Evolutionary conservation across 2,888 invertebrate genomes (phyloP).

Genomic region (Ochropleura plecta): DNA sequence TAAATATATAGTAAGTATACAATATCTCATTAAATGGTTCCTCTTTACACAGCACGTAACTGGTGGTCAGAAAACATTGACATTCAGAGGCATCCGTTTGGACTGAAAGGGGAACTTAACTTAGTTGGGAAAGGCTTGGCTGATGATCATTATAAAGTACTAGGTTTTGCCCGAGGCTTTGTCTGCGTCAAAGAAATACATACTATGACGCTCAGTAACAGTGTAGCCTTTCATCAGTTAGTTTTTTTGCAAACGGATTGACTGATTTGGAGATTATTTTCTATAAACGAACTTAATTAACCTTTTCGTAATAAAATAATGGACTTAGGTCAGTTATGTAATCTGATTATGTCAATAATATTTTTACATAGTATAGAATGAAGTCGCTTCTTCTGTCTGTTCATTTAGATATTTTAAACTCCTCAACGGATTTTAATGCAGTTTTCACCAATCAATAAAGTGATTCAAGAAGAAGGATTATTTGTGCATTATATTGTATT

Average conservation of each 20-base stretch:
- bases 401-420: too few species aligned
- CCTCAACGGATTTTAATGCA: too few species aligned
- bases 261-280: not conserved
- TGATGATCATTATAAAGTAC: not conserved
- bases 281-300: not conserved
- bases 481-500: too few species aligned
- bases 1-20: slow-evolving; percentile 18
- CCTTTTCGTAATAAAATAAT: not conserved
- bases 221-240: not conserved
- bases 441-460: too few species aligned
- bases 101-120: not conserved
- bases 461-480: too few species aligned
- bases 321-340: not conserved
- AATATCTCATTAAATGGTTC: not conserved
- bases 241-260: not conserved
- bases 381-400: too few species aligned
- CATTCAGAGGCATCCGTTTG: not conserved
- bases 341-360: not conserved
- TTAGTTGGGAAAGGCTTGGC: not conserved
- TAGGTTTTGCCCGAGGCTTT: not conserved
- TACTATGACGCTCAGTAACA: not conserved
- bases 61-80: not conserved
- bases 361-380: too few species aligned
- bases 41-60: not conserved
- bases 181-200: not conserved